A percentile compares a stretch with the other conserved stretches of the same genome.
phyloP scores from a whole-genome alignment of 2,888 invertebrate genomes.

The Cheiracanthium punctorium region DNA sequence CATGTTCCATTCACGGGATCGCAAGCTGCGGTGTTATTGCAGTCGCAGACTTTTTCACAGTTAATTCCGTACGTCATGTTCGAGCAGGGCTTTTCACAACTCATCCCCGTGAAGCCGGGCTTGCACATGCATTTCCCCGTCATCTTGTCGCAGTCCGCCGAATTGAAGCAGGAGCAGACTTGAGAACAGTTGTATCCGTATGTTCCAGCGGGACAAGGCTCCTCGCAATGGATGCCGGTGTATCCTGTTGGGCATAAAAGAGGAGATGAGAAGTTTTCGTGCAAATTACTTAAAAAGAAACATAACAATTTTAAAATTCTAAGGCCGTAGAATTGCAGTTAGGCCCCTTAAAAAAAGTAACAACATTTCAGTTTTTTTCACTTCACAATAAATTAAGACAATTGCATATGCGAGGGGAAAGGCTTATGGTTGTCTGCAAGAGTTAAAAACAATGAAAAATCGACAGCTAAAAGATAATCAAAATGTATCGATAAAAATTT shows the following conservation, averaged over 20 bases:
- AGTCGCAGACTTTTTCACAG: constrained; percentile 40
- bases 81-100: constrained; percentile 76
- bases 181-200: constrained; percentile 89
- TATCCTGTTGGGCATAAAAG: constrained; percentile 6
- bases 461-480: too few species aligned
- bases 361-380: too few species aligned
- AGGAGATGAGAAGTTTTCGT: too few species aligned
- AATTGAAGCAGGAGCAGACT: constrained; percentile 87
- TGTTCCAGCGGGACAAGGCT: constrained; percentile 79
- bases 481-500: too few species aligned
- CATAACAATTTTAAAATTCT: too few species aligned
- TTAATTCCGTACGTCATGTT: constrained; percentile 53
- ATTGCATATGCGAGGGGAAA: too few species aligned
- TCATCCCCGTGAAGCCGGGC: constrained; percentile 78
- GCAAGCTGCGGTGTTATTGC: constrained; percentile 43
- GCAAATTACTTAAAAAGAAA: not conserved
- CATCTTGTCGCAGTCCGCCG: constrained; percentile 80
- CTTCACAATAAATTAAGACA: too few species aligned
- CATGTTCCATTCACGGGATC: constrained; percentile 72
- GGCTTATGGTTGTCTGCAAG: too few species aligned
- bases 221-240: constrained; percentile 36
- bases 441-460: too few species aligned
- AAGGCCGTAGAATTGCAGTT: too few species aligned
- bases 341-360: too few species aligned
- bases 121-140: constrained; percentile 82